Percentiles rank a stretch among this genome's conserved stretches.
These are phyloP conservation scores for Xylota sylvarum DNA, from an alignment of 2,888 invertebrate genomes.

Conservation along the genomic window DNA sequence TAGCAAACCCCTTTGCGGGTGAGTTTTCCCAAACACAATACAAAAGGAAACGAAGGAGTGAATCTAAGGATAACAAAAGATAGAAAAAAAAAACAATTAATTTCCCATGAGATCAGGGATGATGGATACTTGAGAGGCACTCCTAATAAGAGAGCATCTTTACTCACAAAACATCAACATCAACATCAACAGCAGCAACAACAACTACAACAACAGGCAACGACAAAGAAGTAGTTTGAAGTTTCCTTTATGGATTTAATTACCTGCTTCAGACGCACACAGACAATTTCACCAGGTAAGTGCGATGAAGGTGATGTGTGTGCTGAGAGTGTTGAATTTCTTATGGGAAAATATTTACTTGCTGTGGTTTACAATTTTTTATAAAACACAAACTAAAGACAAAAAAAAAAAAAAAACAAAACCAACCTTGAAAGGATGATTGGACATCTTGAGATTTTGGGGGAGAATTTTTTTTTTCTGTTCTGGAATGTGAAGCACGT, in stretches of 20 bases:
- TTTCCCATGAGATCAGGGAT: slow-evolving; percentile 75
- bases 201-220: slow-evolving; percentile 22
- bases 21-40: slow-evolving; percentile 38
- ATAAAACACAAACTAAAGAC: too few species aligned
- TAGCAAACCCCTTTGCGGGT: slow-evolving; percentile 40
- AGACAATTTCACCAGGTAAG: slow-evolving; percentile 74
- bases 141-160: slow-evolving; percentile 56
- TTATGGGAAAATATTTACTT: slow-evolving; percentile 71
- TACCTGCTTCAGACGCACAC: slow-evolving; percentile 71
- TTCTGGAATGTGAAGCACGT: slow-evolving; percentile 49
- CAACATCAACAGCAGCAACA: slow-evolving; percentile 44
- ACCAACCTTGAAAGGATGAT: slow-evolving; percentile 41
- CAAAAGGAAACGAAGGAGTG: slow-evolving; percentile 49
- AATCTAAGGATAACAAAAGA: slow-evolving; percentile 59
- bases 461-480: slow-evolving; percentile 18
- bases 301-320: background rate
- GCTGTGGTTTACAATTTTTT: slow-evolving; percentile 12
- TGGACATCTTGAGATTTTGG: slow-evolving; percentile 23
- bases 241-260: slow-evolving; percentile 76
- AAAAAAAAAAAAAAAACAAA: slow-evolving; percentile 23
- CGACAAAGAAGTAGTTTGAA: slow-evolving; percentile 35
- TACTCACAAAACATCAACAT: slow-evolving; percentile 31
- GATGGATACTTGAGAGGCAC: slow-evolving; percentile 75
- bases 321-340: slow-evolving; percentile 67
- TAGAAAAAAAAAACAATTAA: slow-evolving; percentile 61